A percentile compares a stretch with the other conserved stretches of the same genome.
These are phyloP conservation scores for Pyrrhopygopsis socrates DNA, from an alignment of 2,888 invertebrate genomes.

Conservation along the genomic window DNA sequence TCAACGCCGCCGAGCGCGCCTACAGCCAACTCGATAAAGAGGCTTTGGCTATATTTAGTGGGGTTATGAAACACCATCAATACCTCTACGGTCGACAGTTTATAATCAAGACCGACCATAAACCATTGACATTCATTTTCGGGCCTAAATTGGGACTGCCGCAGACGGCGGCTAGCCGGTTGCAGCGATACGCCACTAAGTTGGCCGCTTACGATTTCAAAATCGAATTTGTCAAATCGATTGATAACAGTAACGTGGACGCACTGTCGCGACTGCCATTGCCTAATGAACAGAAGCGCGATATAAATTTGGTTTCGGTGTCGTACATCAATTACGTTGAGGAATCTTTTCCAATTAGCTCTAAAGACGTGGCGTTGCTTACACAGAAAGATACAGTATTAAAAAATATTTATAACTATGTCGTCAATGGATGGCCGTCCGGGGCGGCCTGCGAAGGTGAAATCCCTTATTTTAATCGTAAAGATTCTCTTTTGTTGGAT, in stretches of 20 bases:
- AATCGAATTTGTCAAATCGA: slow-evolving; percentile 70
- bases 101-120: slow-evolving; percentile 89
- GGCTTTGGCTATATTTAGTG: slow-evolving; percentile 72
- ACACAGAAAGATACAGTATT: slow-evolving; percentile 28
- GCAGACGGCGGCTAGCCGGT: slow-evolving; percentile 85
- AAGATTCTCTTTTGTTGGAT: not conserved
- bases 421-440: slow-evolving; percentile 11
- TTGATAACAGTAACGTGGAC: slow-evolving; percentile 71
- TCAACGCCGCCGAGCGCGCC: slow-evolving; percentile 77
- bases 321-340: slow-evolving; percentile 19
- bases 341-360: slow-evolving; percentile 23
- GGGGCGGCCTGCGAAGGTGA: not conserved
- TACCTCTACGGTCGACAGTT: slow-evolving; percentile 85
- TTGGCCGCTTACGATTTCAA: slow-evolving; percentile 87
- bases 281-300: slow-evolving; percentile 4
- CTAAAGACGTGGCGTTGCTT: not conserved
- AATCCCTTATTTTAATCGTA: not conserved
- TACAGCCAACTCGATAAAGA: slow-evolving; percentile 71
- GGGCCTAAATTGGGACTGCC: slow-evolving; percentile 84
- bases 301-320: slow-evolving; percentile 1
- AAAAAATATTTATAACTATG: slow-evolving; percentile 6
- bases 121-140: slow-evolving; percentile 89
- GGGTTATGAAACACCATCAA: slow-evolving; percentile 79
- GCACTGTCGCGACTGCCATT: slow-evolving; percentile 75
- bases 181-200: slow-evolving; percentile 86